Base-by-base conservation (phyloP, 23 tunicate species). In the Halocynthia aurantium region DNA sequence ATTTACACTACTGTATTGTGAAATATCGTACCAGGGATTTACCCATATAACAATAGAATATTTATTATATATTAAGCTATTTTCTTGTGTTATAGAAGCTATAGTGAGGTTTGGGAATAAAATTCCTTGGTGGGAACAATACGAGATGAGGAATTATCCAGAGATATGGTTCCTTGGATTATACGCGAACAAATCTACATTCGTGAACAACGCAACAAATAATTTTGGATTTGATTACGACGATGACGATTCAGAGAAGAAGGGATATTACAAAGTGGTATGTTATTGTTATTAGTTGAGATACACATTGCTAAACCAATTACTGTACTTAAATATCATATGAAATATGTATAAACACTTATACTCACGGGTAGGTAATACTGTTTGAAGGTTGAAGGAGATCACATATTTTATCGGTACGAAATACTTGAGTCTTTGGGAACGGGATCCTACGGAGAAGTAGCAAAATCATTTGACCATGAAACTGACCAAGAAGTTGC, bases 201-300 rank as follows among this genome's bases (percentile, higher is more conserved):
- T 72, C 61, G 75, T 82, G 50, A 19, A 56, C 53, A 70, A 86
- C 61, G 73, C 71, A 0, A 53, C 58, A 44, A 51, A 62, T 21
- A 92, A 92, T 71, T 92, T 72, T 71, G 98, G 92, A 17, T 92
- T 85, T 74, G 98, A 92, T 76, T 51, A 72, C 7, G 56, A 56
- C 49, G 69, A 72, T 8, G 83, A 84, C 11, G 61, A 52, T 10
- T 20, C 22, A 11, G 89, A 92, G 44, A 31, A 31, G 44, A 31
- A 31, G 44, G 44, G 44, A 31, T 31, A 31, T 31, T 31, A 31
- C 44, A 31, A 31, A 31, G 44, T 31, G 44, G 44, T 31, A 31
- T 31, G 44, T 31, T 0, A 31, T 31, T 4, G 44, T 31, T 31
- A 31, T 31, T 31, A 31, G 1, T 31, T 4, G 44, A 31, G 44